Percentiles rank a stretch among this genome's conserved stretches.
Conservation (phyloP, 2,888 invertebrate genomes). For the Mesoligia furuncula region DNA sequence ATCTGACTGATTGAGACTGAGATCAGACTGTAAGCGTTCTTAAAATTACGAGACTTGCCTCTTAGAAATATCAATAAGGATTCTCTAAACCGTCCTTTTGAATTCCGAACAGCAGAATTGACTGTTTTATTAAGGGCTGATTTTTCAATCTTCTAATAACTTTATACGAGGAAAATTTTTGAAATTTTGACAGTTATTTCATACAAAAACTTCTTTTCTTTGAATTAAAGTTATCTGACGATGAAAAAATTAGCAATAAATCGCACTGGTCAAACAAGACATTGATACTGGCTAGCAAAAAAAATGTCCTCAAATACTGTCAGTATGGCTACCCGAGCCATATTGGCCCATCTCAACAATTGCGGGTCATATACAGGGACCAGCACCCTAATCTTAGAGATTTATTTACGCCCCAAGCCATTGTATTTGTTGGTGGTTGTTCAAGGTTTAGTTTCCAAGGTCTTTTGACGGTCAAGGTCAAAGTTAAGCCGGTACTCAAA, state of each 20-base stretch:
- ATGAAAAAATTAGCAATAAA: too few relatives aligned
- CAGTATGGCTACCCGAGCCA: neutral
- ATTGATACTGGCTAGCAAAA: neutral
- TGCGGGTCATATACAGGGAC: conserved; percentile 14
- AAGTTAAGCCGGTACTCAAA: conserved; percentile 2
- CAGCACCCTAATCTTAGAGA: conserved; percentile 32
- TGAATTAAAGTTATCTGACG: too few relatives aligned
- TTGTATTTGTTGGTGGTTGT: conserved; percentile 2
- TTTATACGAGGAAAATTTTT: too few relatives aligned
- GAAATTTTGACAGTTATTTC: too few relatives aligned
- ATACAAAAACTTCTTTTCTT: too few relatives aligned
- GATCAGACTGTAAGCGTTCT: neutral
- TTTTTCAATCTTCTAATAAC: too few relatives aligned
- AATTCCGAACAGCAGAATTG: too few relatives aligned
- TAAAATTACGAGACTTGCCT: neutral
- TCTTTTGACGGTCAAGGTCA: conserved; percentile 7
- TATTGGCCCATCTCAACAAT: neutral
- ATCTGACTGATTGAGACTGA: neutral
- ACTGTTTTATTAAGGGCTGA: too few relatives aligned
- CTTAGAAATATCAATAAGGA: neutral
- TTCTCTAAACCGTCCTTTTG: neutral
- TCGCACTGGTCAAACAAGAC: neutral
- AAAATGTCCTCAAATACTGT: neutral
- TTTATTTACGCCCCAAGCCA: conserved; percentile 26
- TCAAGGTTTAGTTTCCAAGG: conserved; percentile 12